Base-by-base conservation (phyloP, 2,888 invertebrate genomes). In the Cheilosia variabilis region DNA sequence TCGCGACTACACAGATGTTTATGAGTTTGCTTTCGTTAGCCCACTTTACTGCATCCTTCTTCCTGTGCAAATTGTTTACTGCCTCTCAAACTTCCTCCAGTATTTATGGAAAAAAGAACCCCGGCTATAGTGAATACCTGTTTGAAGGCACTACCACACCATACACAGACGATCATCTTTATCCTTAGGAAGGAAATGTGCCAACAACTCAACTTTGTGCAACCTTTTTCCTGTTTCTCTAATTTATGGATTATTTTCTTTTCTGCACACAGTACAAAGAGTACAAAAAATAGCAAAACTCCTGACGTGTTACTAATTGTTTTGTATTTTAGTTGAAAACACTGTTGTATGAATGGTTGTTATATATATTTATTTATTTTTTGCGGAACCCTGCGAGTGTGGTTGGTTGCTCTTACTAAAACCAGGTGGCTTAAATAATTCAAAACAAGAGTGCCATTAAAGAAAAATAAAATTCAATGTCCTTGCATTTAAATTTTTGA, bases 201-300 rank as follows among this genome's bases (percentile, higher is more conserved):
- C 66, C 41, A 41, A 66, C 37, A 66, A 66, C 24, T 66, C 52
- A 66, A 66, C 66, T 66, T 66, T 66, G 53, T 53, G 52, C 66
- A 66, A 66, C 66, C 66, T 66, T 53, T 66, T 66, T 53, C 53
- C 66, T 52, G 66, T 66, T 41, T 53, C 22, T 43, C 53, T 66
- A 66, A 66, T 41, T 66, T 66, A 66, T n/a, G 53, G 66, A 66
- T 66, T 66, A 66, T 66, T 53, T 53, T 66, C 27, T 27, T 53
- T 66, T 41, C 22, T 17, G 19, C 45, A 52, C 52, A 22, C 52
- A 37, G 4, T 22, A n/a, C n/a, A 2, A 9, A 15, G 22, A 13
- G 34, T 6, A 27, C 17, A 24, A 31, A 9, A 31, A 31, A 31
- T 0, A 1, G 2, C 31, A 31, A 37, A 65, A 65, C 27, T 37